Evolutionary conservation across 2,797 vertebrate genomes (phyloP), one percentile per base, ranked within the genome.

Genomic region (Leptatherina wallacei): DNA sequence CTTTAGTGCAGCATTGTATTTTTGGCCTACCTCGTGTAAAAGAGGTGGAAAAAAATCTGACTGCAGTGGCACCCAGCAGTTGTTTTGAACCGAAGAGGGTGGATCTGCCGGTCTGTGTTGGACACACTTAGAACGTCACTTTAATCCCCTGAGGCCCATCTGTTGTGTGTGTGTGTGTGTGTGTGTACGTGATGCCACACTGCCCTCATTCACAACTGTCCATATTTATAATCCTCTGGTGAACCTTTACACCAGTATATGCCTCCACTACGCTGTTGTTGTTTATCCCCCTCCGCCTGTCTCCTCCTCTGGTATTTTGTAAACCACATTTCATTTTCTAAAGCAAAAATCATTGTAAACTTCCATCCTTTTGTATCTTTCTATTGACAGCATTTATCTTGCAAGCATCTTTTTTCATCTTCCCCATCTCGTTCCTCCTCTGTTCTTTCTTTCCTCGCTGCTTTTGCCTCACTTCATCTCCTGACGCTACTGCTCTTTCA

Each of bases 141-240:
- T 85, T 91, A 94, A 92, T 93, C 91, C 87, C 65, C 73, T 40
- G 3, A 70, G 75, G 81, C 73, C 89, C 90, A 91, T 91, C 88
- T 93, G 90, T 64, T 81, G 75, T 78, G 77, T 66, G 72, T 65
- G 8, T 78, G 12, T 62, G 22, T 40, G 67, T 13, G 9, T 73
- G 60, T 64, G 22, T 77, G 67, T 77, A 35, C 57, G 58, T 55
- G 57, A 72, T 85, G 84, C 80, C 80, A 85, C 88, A 82, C 79
- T 90, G 85, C 81, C 84, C 90, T 90, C 78, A 75, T 91, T 89
- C 83, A 84, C 81, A 82, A 85, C 75, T 80, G 86, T 84, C 85
- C 79, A 83, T 90, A 88, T 89, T 88, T 88, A 72, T 86, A 88
- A 91, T 88, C 88, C 85, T 71, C 76, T 62, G 62, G 57, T 18